Percentiles rank a stretch among this genome's conserved stretches.
phyloP scores from a whole-genome alignment of 1,140 invertebrate species.

The Stenopsyche tienmushanensis region DNA sequence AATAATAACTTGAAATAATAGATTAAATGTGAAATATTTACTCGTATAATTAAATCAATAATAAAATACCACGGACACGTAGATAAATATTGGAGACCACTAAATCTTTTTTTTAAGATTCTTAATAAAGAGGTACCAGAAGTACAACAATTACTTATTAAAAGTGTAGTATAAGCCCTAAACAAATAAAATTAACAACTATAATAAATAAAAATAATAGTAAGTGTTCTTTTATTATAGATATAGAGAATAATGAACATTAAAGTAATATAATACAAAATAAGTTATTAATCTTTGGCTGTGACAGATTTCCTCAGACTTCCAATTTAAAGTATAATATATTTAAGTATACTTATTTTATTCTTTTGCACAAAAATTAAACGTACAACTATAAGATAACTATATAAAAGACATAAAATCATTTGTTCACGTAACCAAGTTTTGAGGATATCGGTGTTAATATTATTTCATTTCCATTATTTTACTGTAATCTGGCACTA shows the following conservation, averaged over 20 bases:
- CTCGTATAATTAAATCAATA: too few species aligned
- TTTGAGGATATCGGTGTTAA: too few species aligned
- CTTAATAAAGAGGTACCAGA: background rate
- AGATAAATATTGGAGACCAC: too few species aligned
- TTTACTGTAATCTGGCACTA: background rate
- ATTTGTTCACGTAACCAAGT: background rate
- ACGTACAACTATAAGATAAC: background rate
- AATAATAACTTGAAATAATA: too few species aligned
- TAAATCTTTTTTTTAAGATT: too few species aligned
- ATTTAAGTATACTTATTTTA: too few species aligned
- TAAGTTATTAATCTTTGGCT: background rate
- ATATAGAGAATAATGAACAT: background rate
- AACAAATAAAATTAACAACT: background rate
- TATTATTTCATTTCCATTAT: too few species aligned
- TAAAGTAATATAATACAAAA: background rate
- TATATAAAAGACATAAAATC: background rate
- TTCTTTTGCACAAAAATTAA: background rate
- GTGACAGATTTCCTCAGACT: background rate
- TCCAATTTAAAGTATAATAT: background rate
- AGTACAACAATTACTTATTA: background rate
- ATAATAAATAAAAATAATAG: too few species aligned
- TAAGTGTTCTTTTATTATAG: background rate
- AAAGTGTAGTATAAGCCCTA: background rate
- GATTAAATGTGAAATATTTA: too few species aligned
- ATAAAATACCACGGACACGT: too few species aligned